Evolutionary conservation across 2,888 invertebrate species (phyloP).

Genomic region (Tiliacea aurago): DNA sequence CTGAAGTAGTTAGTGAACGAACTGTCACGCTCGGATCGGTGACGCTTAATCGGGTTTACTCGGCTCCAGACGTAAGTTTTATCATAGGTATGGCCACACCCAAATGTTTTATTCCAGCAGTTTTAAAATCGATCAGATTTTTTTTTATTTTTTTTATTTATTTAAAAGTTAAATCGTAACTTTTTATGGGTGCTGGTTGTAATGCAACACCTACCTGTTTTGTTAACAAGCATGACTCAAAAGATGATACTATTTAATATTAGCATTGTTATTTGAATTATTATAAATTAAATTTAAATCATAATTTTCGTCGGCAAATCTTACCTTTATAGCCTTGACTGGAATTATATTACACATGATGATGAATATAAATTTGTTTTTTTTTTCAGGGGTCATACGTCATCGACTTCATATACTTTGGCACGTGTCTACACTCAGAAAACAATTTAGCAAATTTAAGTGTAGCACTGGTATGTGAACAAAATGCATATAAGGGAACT

Average conservation of each 20-base stretch:
- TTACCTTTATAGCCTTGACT: not conserved
- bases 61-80: not conserved
- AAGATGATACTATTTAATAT: not conserved
- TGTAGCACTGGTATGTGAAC: not conserved
- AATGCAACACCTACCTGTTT: not conserved
- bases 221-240: not conserved
- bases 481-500: slow-evolving; percentile 25
- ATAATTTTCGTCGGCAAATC: not conserved
- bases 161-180: no score
- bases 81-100: no score
- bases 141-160: not conserved
- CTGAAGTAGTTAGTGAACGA: not conserved
- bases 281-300: not conserved
- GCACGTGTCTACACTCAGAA: slow-evolving; percentile 14
- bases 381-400: slow-evolving; percentile 42
- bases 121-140: not conserved
- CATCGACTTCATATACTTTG: slow-evolving; percentile 21
- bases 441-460: slow-evolving; percentile 22
- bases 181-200: no score
- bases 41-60: not conserved
- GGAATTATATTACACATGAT: no score
- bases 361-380: not conserved
- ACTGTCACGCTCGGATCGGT: not conserved
- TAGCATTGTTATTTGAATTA: not conserved
- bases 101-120: no score